phyloP scores from a whole-genome alignment of 2,113 vertebrate genomes.

The Actinemys pallida region DNA sequence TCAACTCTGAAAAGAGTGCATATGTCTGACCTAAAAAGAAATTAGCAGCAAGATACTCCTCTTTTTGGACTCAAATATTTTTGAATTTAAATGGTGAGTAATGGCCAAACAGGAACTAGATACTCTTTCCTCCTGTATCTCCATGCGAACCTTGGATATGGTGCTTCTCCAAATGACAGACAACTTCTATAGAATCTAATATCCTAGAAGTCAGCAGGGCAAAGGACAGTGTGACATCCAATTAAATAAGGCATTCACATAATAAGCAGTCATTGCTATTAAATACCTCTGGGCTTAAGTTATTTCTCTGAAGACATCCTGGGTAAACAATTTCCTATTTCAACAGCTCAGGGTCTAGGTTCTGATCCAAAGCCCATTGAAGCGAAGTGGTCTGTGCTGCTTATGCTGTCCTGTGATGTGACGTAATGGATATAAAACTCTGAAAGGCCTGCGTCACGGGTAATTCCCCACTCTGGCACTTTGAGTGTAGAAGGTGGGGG shows the following conservation, averaged over 20 bases:
- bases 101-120: neutral
- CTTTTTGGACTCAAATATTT: neutral
- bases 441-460: too few relatives aligned
- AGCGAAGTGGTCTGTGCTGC: neutral
- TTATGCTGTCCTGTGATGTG: neutral
- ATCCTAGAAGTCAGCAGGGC: neutral
- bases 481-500: too few relatives aligned
- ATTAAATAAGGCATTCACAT: neutral
- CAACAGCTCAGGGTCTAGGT: neutral
- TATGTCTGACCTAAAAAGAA: constrained; percentile 16
- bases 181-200: too few relatives aligned
- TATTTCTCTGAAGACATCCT: neutral
- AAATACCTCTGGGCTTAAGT: too few relatives aligned
- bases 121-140: neutral
- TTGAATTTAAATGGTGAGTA: constrained; percentile 3
- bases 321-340: neutral
- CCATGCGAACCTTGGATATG: neutral
- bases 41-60: neutral
- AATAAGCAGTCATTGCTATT: neutral
- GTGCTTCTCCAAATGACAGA: neutral
- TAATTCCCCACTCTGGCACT: too few relatives aligned
- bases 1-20: neutral
- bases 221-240: neutral
- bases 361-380: neutral
- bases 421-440: too few relatives aligned